Evolutionary conservation across 2,888 invertebrate genomes (phyloP), one percentile per base, ranked within the genome.

Genomic region (Acronicta psi): DNA sequence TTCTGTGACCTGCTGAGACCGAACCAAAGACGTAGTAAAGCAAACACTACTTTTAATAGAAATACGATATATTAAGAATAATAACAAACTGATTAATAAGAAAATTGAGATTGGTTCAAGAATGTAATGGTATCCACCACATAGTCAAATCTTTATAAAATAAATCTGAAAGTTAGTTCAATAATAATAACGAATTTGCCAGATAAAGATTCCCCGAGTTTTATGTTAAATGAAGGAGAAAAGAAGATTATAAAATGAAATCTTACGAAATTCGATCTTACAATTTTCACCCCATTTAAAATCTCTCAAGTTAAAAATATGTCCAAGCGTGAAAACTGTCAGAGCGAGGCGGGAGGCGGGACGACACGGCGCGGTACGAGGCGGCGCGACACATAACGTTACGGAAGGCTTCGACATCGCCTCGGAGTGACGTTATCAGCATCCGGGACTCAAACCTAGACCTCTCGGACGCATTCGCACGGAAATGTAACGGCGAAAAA

Each of bases 181-280:
- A 29, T 29, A 14, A n/a, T 46, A 55, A 43, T 45, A 46, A 42
- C 23, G 29, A 42, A 50, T 43, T 49, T 16, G 16, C 13, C 25
- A 20, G 41, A 56, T 43, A 20, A 37, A 25, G 29, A 49, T 34
- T 43, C 20, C 13, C 37, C 13, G 20, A 62, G 68, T 54, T 51
- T 67, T 36, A 54, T 43, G 58, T 75, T 68, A 59, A 31, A n/a
- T 34, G 20, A 37, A 54, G 52, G 55, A 69, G 61, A 65, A 66
- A 73, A 57, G 61, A 54, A 62, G 57, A 66, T 76, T 76, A 69
- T 69, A 73, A 69, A 64, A 73, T 57, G 16, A 69, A 73, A 65
- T 53, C 43, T 56, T 43, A 50, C 16, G 45, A 61, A 73, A 62
- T 50, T 58, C 59, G 42, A 55, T 53, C 34, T 36, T 13, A 47